phyloP scores from a whole-genome alignment of 2,888 invertebrate species.

The Drosophila colorata region DNA sequence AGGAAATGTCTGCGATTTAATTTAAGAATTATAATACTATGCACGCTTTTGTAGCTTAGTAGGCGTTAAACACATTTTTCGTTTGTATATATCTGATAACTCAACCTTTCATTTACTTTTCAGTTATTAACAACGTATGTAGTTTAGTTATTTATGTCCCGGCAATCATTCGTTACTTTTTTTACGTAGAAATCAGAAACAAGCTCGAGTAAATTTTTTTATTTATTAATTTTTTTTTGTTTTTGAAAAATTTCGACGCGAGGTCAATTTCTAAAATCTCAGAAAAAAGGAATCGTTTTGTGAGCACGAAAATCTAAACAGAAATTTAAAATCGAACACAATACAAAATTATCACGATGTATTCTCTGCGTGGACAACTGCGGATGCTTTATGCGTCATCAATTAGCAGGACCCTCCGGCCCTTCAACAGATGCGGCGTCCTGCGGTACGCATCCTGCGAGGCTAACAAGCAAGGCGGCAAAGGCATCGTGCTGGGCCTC shows the following conservation, averaged over 20 bases:
- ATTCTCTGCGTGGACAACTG: slow-evolving; percentile 40
- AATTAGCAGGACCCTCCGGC: slow-evolving; percentile 12
- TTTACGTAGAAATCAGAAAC: slow-evolving; percentile 21
- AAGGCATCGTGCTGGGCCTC: slow-evolving; percentile 86
- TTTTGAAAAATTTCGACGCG: background rate
- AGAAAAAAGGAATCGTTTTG: background rate
- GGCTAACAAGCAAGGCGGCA: slow-evolving; percentile 56
- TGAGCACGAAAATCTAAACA: background rate
- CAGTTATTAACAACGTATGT: slow-evolving; percentile 16
- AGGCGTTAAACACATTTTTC: background rate
- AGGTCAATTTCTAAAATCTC: background rate
- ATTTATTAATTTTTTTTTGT: slow-evolving; percentile 6
- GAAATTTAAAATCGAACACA: background rate
- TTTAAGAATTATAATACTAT: too few species aligned
- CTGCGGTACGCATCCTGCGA: slow-evolving; percentile 44
- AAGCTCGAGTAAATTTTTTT: slow-evolving; percentile 24
- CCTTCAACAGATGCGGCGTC: background rate
- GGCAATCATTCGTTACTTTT: slow-evolving; percentile 22
- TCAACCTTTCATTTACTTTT: slow-evolving; percentile 16
- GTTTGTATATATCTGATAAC: background rate
- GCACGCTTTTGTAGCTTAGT: background rate
- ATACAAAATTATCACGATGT: background rate
- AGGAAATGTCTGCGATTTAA: too few species aligned
- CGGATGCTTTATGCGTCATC: slow-evolving; percentile 22
- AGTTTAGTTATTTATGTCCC: slow-evolving; percentile 13